Evolutionary conservation across 2,797 vertebrate genomes (phyloP), one percentile per base, ranked within the genome.

Genomic region (Anguilla pacifica): DNA sequence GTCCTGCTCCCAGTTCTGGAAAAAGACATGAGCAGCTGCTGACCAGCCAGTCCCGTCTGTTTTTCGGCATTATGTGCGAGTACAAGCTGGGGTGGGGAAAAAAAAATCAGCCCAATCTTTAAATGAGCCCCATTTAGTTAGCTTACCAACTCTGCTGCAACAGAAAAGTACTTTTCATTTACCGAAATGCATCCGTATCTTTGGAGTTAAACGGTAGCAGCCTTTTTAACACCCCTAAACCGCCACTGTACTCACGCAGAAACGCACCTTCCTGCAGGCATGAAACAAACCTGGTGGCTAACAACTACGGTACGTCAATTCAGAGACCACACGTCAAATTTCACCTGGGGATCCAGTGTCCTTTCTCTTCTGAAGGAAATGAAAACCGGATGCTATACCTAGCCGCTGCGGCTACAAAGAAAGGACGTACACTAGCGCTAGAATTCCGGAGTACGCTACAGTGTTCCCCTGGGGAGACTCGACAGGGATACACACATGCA

Each of bases 21-120:
- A 93, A 94, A 94, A 88, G 89, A 90, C 87, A 94, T 95, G 93
- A 95, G 92, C 89, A 91, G 90, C 91, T 87, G 92, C 88, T 88
- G 90, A 91, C 89, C 86, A 89, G 86, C 77, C 64, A 86, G 74
- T 85, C 86, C 74, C n/a, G 64, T 81, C 81, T 81, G 77, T 89
- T 87, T 35, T 85, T 89, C 83, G 22, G 85, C 83, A 55, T 86
- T 74, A 88, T 86, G 77, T 72, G 83, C 55, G n/a, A 64, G 89
- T 70, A 59, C 88, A 61, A 70, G 61, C 59, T 17, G 53, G 9
- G 43, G 19, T 49, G 25, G 31, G 31, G 22, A 46, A 7, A 59
- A 51, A 67, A 31, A 43, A 22, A 85, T 28, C 19, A 88, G 53
- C 55, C 17, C n/a, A 51, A 72, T 59, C 64, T 72, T 57, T 2